Evolutionary conservation across 2,797 vertebrate genomes (phyloP), one percentile per base, ranked within the genome.

Genomic region (Gallinago solitaria): DNA sequence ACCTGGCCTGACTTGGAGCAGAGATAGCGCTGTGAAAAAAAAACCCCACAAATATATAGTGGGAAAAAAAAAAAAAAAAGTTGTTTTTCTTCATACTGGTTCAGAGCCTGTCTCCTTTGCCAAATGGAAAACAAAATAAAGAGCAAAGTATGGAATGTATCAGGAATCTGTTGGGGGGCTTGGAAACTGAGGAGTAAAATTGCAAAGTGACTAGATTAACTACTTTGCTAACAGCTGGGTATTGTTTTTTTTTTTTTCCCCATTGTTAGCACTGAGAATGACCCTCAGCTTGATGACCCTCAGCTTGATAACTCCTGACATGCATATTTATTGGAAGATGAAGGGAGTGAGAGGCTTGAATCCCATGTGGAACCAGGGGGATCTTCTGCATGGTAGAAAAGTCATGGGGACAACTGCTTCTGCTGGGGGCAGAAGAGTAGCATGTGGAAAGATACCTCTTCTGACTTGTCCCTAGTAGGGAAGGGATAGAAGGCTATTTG

Each of bases 1-100:
- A 98, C 98, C 98, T 98, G 97, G 94, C 93, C 91, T 68, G 88
- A 93, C 96, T 97, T 95, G 89, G 60, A 95, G 57, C 77, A 79
- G 92, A 96, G 96, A 94, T 88, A 96, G 89, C n/a, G 3, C 20
- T 5, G n/a, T 37, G 41, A 6, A 50, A 17, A 73, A 67, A n/a
- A 33, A 32, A 30, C 17, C 37, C 37, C 37, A 4, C 8, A 11
- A 24, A 59, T 35, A 35, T 23, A 54, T 54, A 0, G 37, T 4
- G 32, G 11, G 7, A 5, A 8, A 30, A 43, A 43, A 41, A 41
- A 41, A 11, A 11, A 43, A 83, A 53, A 60, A 54, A 33, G 25
- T 94, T 95, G 73, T 97, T 97, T 97, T 97, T 91, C 84, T 94
- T 96, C 91, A 32, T 60, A 18, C 50, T 86, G 20, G 33, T 85